These are phyloP conservation scores for Ditula angustiorana DNA, from an alignment of 2,888 invertebrate genomes.

Conservation along the genomic window DNA sequence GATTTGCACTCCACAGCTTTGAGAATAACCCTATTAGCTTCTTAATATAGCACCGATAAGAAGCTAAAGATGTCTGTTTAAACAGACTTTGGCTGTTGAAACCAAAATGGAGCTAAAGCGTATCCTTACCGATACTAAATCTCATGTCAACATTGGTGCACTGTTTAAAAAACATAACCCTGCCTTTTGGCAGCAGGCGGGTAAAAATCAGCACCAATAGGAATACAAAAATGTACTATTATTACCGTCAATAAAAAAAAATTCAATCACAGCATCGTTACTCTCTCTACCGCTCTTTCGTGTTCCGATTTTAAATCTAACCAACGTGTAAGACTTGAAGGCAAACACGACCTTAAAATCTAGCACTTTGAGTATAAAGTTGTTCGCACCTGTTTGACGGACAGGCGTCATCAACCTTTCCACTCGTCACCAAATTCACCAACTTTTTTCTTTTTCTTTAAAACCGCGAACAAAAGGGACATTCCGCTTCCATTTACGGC, in stretches of 20 bases:
- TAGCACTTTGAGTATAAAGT: neutral
- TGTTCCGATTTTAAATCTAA: neutral
- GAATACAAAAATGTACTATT: too few relatives aligned
- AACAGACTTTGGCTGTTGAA: too few relatives aligned
- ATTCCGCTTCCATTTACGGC: slow-evolving; percentile 25
- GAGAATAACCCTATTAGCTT: neutral
- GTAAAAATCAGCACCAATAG: too few relatives aligned
- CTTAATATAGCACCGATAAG: too few relatives aligned
- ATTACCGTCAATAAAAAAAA: too few relatives aligned
- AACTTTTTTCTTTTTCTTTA: neutral
- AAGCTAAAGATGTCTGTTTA: neutral
- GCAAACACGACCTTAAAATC: neutral
- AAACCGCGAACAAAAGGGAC: slow-evolving; percentile 6
- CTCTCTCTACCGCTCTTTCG: too few relatives aligned
- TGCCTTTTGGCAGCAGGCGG: too few relatives aligned
- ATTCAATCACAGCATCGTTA: too few relatives aligned
- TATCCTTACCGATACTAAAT: too few relatives aligned
- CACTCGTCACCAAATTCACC: neutral
- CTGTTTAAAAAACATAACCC: too few relatives aligned
- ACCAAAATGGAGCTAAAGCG: too few relatives aligned
- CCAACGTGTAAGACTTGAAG: neutral
- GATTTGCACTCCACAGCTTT: slow-evolving; percentile 19
- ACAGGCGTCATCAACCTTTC: neutral
- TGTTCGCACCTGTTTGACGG: neutral
- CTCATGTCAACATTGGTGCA: too few relatives aligned